phyloP scores from a whole-genome alignment of 2,888 invertebrate genomes.

The Xestia xanthographa region DNA sequence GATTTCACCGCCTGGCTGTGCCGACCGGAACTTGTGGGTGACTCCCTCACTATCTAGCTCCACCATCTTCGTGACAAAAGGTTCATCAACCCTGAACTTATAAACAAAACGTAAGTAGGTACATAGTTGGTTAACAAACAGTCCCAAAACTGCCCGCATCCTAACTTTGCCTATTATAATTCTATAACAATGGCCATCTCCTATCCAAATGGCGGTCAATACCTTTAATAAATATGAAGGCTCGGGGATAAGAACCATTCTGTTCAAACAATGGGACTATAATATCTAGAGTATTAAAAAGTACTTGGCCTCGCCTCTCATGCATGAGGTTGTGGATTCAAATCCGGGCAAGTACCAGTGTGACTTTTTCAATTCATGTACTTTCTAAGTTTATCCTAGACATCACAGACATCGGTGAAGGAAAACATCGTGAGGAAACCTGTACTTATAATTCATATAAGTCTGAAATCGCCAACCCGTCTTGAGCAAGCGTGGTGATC shows the following conservation, averaged over 20 bases:
- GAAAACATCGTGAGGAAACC: too few species aligned
- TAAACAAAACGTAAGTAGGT: conserved; percentile 59
- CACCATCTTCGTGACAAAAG: conserved; percentile 29
- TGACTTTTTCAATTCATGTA: too few species aligned
- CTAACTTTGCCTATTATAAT: conserved; percentile 71
- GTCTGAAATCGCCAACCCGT: too few species aligned
- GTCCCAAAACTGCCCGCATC: conserved; percentile 60
- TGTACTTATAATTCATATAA: too few species aligned
- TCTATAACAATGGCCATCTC: conserved; percentile 72
- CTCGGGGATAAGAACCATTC: conserved; percentile 67
- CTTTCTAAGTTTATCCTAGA: too few species aligned
- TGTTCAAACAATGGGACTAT: conserved; percentile 67
- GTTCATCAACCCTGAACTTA: conserved; percentile 34
- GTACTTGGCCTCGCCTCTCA: too few species aligned
- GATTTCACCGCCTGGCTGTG: neutral
- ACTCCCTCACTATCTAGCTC: neutral
- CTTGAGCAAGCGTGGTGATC: too few species aligned
- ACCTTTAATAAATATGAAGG: conserved; percentile 73
- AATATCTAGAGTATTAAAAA: conserved; percentile 66
- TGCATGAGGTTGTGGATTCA: neutral
- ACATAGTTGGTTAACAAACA: conserved; percentile 66
- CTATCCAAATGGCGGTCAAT: conserved; percentile 70
- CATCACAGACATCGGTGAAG: too few species aligned
- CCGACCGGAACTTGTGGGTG: neutral
- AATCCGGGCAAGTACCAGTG: too few species aligned